phyloP scores from a whole-genome alignment of 2,113 vertebrate species.

The Bucco capensis region DNA sequence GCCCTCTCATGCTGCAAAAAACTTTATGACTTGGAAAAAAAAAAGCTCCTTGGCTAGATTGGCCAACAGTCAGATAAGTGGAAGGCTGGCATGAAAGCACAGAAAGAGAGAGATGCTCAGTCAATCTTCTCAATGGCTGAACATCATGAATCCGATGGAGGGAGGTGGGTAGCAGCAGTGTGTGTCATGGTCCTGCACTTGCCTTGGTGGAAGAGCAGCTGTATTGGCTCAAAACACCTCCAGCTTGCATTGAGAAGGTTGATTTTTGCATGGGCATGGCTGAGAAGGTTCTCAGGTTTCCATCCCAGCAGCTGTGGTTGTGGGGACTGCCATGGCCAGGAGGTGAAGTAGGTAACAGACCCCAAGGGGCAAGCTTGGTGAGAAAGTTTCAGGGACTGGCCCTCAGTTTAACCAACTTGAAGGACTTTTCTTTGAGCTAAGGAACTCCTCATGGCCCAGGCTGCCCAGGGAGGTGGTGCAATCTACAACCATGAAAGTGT shows the following conservation, averaged over 20 bases:
- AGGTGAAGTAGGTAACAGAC: neutral
- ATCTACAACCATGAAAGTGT: too few relatives aligned
- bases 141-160: neutral
- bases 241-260: neutral
- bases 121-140: neutral
- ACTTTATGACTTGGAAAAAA: neutral
- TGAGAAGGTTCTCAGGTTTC: neutral
- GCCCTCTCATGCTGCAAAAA: neutral
- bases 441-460: neutral
- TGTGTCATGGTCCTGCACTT: neutral
- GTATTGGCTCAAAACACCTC: neutral
- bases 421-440: neutral
- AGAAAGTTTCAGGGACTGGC: too few relatives aligned
- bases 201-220: neutral
- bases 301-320: neutral
- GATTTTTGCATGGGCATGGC: neutral
- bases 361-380: too few relatives aligned
- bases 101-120: neutral
- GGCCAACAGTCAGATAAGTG: neutral
- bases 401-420: too few relatives aligned
- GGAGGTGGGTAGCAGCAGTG: neutral
- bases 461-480: too few relatives aligned
- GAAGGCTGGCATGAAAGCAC: neutral
- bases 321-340: fast-evolving
- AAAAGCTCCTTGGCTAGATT: neutral